phyloP scores from a whole-genome alignment of 1,140 invertebrate genomes.

The Pseudomyrmex cubaensis region DNA sequence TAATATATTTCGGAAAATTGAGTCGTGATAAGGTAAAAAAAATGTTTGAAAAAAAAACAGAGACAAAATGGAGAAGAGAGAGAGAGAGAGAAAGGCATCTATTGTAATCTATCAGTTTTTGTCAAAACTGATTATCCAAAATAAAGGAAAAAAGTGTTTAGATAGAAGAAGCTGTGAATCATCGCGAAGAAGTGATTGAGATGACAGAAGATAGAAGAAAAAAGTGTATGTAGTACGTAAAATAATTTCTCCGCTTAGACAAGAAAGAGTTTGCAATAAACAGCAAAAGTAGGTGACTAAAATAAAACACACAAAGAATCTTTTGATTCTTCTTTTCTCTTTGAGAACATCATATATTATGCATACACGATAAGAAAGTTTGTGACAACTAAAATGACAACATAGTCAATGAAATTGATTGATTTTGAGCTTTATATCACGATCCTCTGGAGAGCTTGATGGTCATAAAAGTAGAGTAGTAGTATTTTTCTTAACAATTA shows the following conservation, averaged over 20 bases:
- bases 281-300: conserved; percentile 6
- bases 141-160: conserved; percentile 31
- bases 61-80: background rate
- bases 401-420: background rate
- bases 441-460: background rate
- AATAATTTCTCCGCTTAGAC: conserved; percentile 30
- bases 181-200: conserved; percentile 31
- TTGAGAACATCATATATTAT: conserved; percentile 34
- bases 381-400: conserved; percentile 46
- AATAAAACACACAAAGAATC: conserved; percentile 9
- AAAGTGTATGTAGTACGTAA: conserved; percentile 28
- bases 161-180: conserved; percentile 26
- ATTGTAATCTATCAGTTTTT: background rate
- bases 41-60: background rate
- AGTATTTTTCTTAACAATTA: background rate
- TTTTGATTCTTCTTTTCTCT: conserved; percentile 61
- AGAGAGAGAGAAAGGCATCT: conserved; percentile 4
- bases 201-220: conserved; percentile 42
- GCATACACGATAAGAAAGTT: conserved; percentile 45
- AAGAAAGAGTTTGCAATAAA: conserved; percentile 14
- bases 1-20: conserved; percentile 11
- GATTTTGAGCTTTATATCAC: background rate
- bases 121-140: conserved; percentile 4
- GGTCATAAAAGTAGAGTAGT: conserved; percentile 24
- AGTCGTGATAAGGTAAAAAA: conserved; percentile 16